Conservation (phyloP, 1,140 invertebrate species). For the Onthophagus taurus region DNA sequence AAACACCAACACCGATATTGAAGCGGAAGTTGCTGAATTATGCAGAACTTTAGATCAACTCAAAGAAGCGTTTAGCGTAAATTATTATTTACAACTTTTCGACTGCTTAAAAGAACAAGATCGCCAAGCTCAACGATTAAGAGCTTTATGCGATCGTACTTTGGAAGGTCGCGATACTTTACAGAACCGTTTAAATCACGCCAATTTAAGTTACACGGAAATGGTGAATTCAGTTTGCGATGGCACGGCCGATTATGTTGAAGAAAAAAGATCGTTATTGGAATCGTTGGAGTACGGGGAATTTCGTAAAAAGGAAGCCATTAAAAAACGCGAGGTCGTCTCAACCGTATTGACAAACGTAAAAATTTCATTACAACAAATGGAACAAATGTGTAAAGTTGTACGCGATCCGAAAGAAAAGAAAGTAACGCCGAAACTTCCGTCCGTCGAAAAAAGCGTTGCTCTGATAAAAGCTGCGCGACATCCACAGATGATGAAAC, state of each 20-base stretch:
- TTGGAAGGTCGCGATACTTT: conserved; percentile 42
- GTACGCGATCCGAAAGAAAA: not conserved
- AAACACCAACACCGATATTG: conserved; percentile 1
- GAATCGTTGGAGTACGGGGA: no score
- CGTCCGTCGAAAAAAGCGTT: no score
- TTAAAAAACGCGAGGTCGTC: no score
- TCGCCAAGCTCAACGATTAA: conserved; percentile 42
- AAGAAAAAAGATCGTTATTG: no score
- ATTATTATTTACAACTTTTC: conserved; percentile 38
- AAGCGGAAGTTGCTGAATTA: not conserved
- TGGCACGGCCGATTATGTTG: no score
- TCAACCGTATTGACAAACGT: not conserved
- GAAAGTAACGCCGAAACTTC: not conserved
- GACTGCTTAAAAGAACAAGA: conserved; percentile 40
- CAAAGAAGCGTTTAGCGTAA: conserved; percentile 8
- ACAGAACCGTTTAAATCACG: conserved; percentile 45
- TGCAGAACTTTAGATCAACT: not conserved
- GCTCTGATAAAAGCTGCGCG: not conserved
- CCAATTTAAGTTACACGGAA: conserved; percentile 42
- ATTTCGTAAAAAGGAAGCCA: no score
- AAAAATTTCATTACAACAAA: not conserved
- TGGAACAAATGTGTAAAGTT: not conserved
- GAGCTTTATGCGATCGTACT: conserved; percentile 41
- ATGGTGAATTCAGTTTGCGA: no score
- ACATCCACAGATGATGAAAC: not conserved